Evolutionary conservation across 2,888 invertebrate species (phyloP), one percentile per base, ranked within the genome.

Genomic region (Agonopterix subpropinquella): DNA sequence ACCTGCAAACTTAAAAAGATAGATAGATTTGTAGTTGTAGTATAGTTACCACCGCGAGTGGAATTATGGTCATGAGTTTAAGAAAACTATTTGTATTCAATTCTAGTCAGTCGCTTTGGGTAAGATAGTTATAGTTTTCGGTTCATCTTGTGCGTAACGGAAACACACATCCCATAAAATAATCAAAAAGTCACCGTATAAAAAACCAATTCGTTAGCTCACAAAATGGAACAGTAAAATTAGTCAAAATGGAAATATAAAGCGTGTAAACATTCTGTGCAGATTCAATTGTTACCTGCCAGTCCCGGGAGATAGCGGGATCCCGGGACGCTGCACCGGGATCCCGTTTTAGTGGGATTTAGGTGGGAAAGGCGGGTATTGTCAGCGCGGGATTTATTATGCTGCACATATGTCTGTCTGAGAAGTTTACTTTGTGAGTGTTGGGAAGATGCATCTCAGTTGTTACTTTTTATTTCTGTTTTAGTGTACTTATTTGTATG

Each of bases 211-310:
- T 28, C 5, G 5, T 28, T 7, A 28, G 28, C 28, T 28, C 54
- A 49, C 47, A 48, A 50, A 54, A 61, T 58, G 53, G 52, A 57
- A 54, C 55, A 53, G 55, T 60, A 54, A 60, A 56, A 61, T 62
- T 56, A 42, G n/a, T n/a, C 42, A 52, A 52, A 48, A 54, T 45
- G 47, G 28, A 52, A 45, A 55, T 52, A 52, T 53, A 62, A 57
- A 53, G 45, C 48, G 47, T 7, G 53, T 53, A 56, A 56, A 53
- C 56, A 57, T 52, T 53, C 57, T 59, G 51, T 36, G 54, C 53
- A 47, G 52, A 54, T 56, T 53, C 58, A 57, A 58, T 62, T 55
- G 55, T 53, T 56, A 58, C 59, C 57, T 61, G 59, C 44, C 45
- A 39, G 13, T 35, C 42, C 47, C 47, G 49, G 15, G 37, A 18